Evolutionary conservation across 2,113 vertebrate species (phyloP).

Genomic region (Callopanchax toddi): DNA sequence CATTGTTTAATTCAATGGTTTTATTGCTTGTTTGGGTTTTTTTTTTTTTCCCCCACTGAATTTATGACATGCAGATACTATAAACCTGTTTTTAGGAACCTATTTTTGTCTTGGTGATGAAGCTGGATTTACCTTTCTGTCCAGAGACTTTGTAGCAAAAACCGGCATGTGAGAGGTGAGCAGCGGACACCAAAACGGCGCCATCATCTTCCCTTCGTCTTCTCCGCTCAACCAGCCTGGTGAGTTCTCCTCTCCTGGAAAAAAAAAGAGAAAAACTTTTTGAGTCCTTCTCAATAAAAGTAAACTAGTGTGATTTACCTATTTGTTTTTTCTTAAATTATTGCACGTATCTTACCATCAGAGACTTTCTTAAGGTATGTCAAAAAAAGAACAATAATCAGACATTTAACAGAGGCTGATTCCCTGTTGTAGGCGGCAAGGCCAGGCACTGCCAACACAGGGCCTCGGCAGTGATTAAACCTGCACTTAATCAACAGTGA

Average conservation of each 20-base stretch:
- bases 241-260: slow-evolving; percentile 91
- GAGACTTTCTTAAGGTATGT: slow-evolving; percentile 22
- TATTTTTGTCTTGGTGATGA: neutral
- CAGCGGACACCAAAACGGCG: slow-evolving; percentile 88
- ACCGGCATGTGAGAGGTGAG: slow-evolving; percentile 87
- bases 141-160: slow-evolving; percentile 84
- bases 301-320: neutral
- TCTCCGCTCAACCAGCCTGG: slow-evolving; percentile 91
- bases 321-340: slow-evolving; percentile 12
- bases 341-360: slow-evolving; percentile 1
- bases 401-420: slow-evolving; percentile 22
- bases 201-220: slow-evolving; percentile 86
- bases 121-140: slow-evolving; percentile 71
- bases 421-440: slow-evolving; percentile 32
- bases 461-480: slow-evolving; percentile 47
- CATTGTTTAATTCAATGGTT: no score
- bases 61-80: no score
- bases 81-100: no score
- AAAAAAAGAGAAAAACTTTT: neutral
- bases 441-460: no score
- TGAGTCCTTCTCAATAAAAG: neutral
- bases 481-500: slow-evolving; percentile 70
- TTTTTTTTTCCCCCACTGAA: no score
- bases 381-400: slow-evolving; percentile 39
- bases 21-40: no score